phyloP scores from a whole-genome alignment of 2,888 invertebrate genomes.

The Leucophora obtusa region DNA sequence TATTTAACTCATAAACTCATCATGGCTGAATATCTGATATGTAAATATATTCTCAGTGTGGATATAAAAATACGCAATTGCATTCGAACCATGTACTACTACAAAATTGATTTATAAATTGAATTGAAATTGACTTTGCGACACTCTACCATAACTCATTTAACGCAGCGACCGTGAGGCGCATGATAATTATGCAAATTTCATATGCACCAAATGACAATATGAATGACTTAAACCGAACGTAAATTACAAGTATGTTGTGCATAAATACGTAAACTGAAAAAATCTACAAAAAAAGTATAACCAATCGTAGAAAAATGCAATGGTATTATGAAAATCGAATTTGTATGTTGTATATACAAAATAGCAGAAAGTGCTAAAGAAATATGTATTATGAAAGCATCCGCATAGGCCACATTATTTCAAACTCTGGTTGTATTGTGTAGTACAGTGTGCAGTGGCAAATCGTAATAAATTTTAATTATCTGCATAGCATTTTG shows the following conservation, averaged over 20 bases:
- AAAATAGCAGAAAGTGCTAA: background rate
- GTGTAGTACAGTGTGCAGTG: constrained; percentile 7
- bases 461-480: constrained; percentile 32
- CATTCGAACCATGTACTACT: constrained; percentile 52
- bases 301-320: constrained; percentile 17
- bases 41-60: background rate
- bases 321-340: constrained; percentile 13
- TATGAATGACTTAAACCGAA: background rate
- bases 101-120: constrained; percentile 65
- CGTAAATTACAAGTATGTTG: background rate
- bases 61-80: constrained; percentile 35
- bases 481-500: constrained; percentile 35
- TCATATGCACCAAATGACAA: constrained; percentile 57
- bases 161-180: constrained; percentile 71
- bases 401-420: constrained; percentile 7
- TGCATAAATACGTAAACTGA: background rate
- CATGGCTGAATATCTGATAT: background rate
- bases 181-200: constrained; percentile 76
- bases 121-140: constrained; percentile 71
- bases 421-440: background rate
- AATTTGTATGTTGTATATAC: background rate
- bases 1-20: constrained; percentile 52
- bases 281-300: background rate
- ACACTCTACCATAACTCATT: constrained; percentile 75
- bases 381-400: constrained; percentile 1